Evolutionary conservation across 2,797 vertebrate species (phyloP).

Genomic region (Neoniphon sammara): DNA sequence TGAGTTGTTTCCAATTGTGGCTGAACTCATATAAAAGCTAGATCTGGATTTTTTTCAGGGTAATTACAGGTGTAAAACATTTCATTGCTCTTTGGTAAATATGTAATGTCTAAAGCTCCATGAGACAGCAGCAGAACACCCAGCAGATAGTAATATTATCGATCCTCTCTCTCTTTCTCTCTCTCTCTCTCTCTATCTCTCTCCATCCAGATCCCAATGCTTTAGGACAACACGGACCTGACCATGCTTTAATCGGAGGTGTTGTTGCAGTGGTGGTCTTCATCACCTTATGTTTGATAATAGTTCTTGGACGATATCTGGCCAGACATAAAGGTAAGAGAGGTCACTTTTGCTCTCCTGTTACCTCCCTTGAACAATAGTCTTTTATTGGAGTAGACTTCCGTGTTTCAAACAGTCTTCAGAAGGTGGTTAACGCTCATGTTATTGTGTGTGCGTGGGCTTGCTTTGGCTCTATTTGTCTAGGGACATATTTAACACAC

Average conservation of each 20-base stretch:
- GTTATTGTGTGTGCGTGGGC: constrained; percentile 61
- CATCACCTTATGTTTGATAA: constrained; percentile 98
- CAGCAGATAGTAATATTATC: constrained; percentile 30
- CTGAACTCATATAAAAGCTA: constrained; percentile 51
- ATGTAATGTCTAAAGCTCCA: constrained; percentile 30
- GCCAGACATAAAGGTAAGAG: constrained; percentile 99
- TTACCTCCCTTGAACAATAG: constrained; percentile 15
- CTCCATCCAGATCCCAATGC: constrained; percentile 91
- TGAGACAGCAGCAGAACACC: constrained; percentile 23
- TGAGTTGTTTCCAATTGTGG: constrained; percentile 52
- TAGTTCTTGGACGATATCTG: constrained; percentile 96
- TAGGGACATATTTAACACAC: constrained; percentile 99
- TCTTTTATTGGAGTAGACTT: constrained; percentile 10
- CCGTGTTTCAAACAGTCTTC: constrained; percentile 12
- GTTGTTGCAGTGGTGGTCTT: constrained; percentile 99
- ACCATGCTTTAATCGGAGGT: constrained; percentile 97
- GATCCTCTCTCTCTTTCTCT: constrained; percentile 18
- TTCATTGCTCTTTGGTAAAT: constrained; percentile 34
- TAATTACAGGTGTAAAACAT: constrained; percentile 45
- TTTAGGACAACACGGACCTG: constrained; percentile 90
- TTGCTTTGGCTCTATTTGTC: constrained; percentile 55
- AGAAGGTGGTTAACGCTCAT: constrained; percentile 18
- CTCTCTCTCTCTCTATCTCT: constrained; percentile 35
- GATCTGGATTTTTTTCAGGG: constrained; percentile 33
- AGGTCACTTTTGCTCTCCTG: constrained; percentile 26